Percentiles rank a stretch among this genome's conserved stretches.
These are phyloP conservation scores for Eledone cirrhosa DNA, from an alignment of 2,888 invertebrate genomes.

Conservation along the genomic window DNA sequence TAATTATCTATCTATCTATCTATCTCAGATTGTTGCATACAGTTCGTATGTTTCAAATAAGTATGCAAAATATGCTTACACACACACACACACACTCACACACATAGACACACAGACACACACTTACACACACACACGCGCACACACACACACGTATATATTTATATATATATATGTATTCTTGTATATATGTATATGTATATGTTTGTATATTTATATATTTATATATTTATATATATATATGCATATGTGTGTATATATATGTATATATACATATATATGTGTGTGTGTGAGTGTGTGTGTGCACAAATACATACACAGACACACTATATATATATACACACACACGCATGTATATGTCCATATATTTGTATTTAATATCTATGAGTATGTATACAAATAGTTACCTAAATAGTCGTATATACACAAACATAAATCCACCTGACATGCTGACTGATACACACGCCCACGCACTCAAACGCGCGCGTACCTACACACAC, in stretches of 20 bases:
- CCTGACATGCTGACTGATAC: not conserved
- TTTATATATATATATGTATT: not conserved
- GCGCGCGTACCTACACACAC: not conserved
- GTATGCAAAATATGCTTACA: not conserved
- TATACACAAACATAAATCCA: no score
- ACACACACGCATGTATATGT: no score
- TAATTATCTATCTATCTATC: no score
- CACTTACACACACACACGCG: not conserved
- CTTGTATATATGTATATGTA: not conserved
- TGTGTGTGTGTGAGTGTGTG: no score
- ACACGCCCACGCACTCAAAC: not conserved
- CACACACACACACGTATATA: not conserved
- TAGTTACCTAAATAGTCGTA: no score
- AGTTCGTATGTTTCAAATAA: not conserved
- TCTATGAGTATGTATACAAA: no score
- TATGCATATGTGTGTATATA: not conserved
- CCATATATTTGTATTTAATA: no score
- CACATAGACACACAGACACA: not conserved
- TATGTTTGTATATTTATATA: not conserved
- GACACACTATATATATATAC: no score
- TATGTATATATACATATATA: no score
- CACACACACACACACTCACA: not conserved
- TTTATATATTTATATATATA: not conserved
- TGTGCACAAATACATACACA: no score
- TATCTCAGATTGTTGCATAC: no score